Base-by-base conservation (phyloP, 2,888 invertebrate genomes). In the Margaritifera margaritifera region DNA sequence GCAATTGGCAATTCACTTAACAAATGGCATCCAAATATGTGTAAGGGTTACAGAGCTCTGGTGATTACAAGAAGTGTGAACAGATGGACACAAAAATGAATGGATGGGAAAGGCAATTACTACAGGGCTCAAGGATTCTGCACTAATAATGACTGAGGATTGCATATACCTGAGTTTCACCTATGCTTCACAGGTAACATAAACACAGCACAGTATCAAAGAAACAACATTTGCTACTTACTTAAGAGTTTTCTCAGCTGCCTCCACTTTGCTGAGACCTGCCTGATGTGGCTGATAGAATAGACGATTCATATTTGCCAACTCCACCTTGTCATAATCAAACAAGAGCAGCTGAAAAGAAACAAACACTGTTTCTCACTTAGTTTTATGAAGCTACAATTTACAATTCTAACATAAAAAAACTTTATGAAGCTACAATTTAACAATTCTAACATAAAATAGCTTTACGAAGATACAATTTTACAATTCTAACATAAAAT, bases 281-380 rank as follows among this genome's bases (percentile, higher is more conserved):
- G 97, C 95, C 91, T 99, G 99, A 89, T 99, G 95, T 6, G 90
- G 90, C 71, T 90, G 99, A 90, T 98, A 99, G 91, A 99, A 99
- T 74, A 99, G 92, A 42, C 99, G 92, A 90, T 99, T 99, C 99
- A 99, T 99, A 90, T 99, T 99, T 0, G 99, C 99, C 85, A 99
- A 90, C 90, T 99, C 99, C 27, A 99, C 95, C 91, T 97, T 99
- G 90, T 99, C 99, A 84, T 99, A 99, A 90, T 99, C 99, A 89
- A 99, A 99, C 59, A 99, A 92, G 72, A 99, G 93, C 68, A 99
- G 91, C 94, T 95, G 91, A 42, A 92, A 92, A 56, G 73, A 56
- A 57, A 22, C 60, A 8, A 58, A 58, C 19, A 51, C 42, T 42
- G 19, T 15, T 42, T 42, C 15, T 42, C 42, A 11, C 15, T 42